Evolutionary conservation across 1,140 invertebrate genomes (phyloP).

Genomic region (Sitobion miscanthi): DNA sequence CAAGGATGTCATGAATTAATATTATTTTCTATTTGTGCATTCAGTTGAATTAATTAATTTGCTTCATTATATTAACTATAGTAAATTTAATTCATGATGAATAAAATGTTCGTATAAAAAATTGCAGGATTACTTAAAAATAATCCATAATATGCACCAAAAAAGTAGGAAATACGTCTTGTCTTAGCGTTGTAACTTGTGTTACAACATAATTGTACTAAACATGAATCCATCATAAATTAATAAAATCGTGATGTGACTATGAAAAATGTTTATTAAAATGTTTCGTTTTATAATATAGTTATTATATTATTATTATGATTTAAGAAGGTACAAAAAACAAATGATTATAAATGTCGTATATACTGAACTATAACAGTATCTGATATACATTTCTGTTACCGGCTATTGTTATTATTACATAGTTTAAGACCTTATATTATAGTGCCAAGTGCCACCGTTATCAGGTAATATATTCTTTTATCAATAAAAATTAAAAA

Average conservation of each 20-base stretch:
- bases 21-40: too few species aligned
- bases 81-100: neutral
- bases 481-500: too few species aligned
- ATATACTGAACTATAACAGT: too few species aligned
- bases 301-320: too few species aligned
- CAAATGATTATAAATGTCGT: neutral
- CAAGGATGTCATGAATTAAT: neutral
- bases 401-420: too few species aligned
- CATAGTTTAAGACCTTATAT: too few species aligned
- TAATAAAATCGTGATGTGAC: neutral
- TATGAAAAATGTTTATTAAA: neutral
- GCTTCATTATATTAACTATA: too few species aligned
- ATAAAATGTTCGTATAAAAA: neutral
- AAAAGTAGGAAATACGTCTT: neutral
- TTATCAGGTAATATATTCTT: too few species aligned
- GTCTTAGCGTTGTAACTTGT: neutral
- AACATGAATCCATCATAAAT: neutral
- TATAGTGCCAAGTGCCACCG: too few species aligned
- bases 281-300: neutral
- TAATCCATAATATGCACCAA: neutral
- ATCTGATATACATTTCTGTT: too few species aligned
- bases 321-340: neutral
- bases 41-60: too few species aligned
- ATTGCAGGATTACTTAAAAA: neutral
- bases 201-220: neutral